phyloP scores from a whole-genome alignment of 2,888 invertebrate species.

The Melipona beecheii region DNA sequence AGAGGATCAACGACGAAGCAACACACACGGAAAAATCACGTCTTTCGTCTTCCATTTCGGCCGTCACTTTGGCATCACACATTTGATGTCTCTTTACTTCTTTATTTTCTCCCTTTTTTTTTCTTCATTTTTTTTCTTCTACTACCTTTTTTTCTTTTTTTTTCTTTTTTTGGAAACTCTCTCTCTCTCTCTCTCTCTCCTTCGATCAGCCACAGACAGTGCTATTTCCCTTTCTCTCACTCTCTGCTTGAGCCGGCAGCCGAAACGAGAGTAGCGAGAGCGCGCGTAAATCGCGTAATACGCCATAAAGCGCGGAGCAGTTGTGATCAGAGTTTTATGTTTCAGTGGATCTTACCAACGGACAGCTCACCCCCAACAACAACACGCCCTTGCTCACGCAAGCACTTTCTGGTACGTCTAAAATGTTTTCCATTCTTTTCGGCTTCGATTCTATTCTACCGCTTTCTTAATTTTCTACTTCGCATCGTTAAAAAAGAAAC shows the following conservation, averaged over 20 bases:
- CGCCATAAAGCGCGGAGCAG: conserved; percentile 84
- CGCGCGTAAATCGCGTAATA: conserved; percentile 47
- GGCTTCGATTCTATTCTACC: conserved; percentile 44
- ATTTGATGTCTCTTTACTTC: conserved; percentile 28
- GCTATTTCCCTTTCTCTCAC: conserved; percentile 4
- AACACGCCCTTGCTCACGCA: conserved; percentile 97
- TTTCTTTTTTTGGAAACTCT: background rate
- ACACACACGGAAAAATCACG: conserved; percentile 77
- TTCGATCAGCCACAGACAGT: conserved; percentile 26
- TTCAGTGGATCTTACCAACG: conserved; percentile 97
- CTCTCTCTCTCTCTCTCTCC: conserved; percentile 28
- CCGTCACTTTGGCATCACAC: conserved; percentile 52
- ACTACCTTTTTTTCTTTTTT: conserved; percentile 16
- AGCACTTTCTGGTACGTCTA: conserved; percentile 95
- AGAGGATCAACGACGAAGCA: conserved; percentile 71
- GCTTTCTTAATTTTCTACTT: conserved; percentile 52
- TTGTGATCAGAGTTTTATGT: conserved; percentile 88
- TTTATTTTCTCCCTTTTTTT: background rate
- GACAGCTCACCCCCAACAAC: conserved; percentile 98
- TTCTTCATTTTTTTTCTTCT: background rate
- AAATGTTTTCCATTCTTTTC: conserved; percentile 54
- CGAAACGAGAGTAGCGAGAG: conserved; percentile 35
- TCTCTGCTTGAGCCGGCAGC: conserved; percentile 51
- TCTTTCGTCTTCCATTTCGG: conserved; percentile 51
- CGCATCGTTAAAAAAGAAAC: conserved; percentile 11